Evolutionary conservation across 2,797 vertebrate species (phyloP), one percentile per base, ranked within the genome.

Genomic region (Enteromius anoplus): DNA sequence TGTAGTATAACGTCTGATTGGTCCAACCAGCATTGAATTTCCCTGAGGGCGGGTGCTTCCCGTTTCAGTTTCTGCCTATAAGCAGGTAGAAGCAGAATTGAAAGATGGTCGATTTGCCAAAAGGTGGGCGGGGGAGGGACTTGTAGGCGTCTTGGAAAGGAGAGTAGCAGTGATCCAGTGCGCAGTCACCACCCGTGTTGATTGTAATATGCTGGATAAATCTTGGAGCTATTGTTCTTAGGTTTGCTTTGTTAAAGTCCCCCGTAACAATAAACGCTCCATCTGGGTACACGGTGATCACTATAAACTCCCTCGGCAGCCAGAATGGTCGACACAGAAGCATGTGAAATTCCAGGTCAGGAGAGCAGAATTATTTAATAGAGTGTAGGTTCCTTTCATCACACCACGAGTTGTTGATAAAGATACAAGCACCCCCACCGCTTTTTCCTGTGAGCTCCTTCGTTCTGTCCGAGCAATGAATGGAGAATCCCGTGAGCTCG

Each of bases 51-150:
- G 21, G 45, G 4, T 58, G n/a, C n/a, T 76, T 85, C 62, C 19
- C 11, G 19, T 51, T 85, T 65, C n/a, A 78, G n/a, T 19, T 69
- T 80, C 66, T 78, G 84, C 42, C 68, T 79, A 4, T 75, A 79
- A 26, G 60, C 19, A 9, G 49, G 64, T 29, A 83, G 66, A 3
- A 79, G 58, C 7, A 73, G 62, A n/a, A 85, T n/a, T 0, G 75
- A 85, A 14, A 19, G 37, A 10, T 82, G 45, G 7, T 85, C 84
- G n/a, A 82, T 72, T 82, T 65, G 23, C 79, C 66, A n/a, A 82
- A 73, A 4, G 73, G 73, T 17, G 64, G 78, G 45, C 21, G 42
- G 29, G 19, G 72, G 23, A 71, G 73, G 49, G 49, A n/a, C 62
- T 81, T 81, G 71, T 60, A 81, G 2, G 26, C 40, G 2, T 76